Percentiles rank a stretch among this genome's conserved stretches.
These are phyloP conservation scores for Bubo blakistoni DNA, from an alignment of 2,113 vertebrate genomes.

Conservation along the genomic window DNA sequence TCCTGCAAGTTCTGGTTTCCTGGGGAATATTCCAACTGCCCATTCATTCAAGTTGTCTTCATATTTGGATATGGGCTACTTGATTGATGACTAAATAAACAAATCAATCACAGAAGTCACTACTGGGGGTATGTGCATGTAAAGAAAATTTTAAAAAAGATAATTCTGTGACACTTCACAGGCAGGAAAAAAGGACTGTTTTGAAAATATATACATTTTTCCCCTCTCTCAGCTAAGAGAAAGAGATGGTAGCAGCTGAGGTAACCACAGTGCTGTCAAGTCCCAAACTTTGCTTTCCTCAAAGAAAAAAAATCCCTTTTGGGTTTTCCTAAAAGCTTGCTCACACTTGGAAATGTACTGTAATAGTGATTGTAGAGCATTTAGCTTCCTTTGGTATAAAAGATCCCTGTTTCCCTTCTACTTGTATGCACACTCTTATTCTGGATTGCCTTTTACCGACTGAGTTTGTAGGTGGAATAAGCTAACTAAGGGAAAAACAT, in stretches of 20 bases:
- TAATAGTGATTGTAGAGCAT: background rate
- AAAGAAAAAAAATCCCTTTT: background rate
- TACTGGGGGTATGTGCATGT: background rate
- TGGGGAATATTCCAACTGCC: background rate
- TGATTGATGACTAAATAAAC: background rate
- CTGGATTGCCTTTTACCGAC: background rate
- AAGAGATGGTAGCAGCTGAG: background rate
- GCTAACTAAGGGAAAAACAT: background rate
- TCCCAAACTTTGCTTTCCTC: background rate
- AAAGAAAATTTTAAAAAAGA: background rate
- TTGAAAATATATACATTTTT: background rate
- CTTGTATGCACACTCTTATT: background rate
- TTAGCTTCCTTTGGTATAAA: background rate
- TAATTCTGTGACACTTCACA: background rate
- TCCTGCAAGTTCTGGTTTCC: background rate
- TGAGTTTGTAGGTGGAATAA: slow-evolving; percentile 30
- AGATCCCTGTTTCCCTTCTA: background rate
- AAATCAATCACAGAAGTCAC: background rate
- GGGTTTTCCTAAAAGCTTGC: background rate
- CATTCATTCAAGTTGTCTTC: background rate
- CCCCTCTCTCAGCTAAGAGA: background rate
- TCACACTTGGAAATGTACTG: background rate
- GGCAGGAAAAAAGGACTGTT: background rate
- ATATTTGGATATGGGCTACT: background rate
- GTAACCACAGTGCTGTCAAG: background rate